phyloP scores from a whole-genome alignment of 2,113 vertebrate species.

The Globicephala melas region DNA sequence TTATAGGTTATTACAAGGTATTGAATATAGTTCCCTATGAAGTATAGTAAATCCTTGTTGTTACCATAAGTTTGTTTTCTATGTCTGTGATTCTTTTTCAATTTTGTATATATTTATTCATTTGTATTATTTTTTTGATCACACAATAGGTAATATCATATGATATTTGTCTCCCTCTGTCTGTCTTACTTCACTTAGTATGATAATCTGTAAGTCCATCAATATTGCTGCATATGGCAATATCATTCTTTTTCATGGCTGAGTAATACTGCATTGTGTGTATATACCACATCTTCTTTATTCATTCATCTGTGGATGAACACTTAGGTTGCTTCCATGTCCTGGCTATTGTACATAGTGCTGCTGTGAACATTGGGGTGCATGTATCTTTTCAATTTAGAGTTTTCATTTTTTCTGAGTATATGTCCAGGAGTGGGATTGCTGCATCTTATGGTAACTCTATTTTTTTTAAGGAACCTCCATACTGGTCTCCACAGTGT shows the following conservation, averaged over 20 bases:
- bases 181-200: not conserved
- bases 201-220: not conserved
- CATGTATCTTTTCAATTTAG: not conserved
- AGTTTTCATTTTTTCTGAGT: not conserved
- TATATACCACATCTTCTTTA: not conserved
- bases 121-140: not conserved
- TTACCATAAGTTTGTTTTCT: not conserved
- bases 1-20: not conserved
- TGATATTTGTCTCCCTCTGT: not conserved
- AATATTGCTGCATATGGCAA: not conserved
- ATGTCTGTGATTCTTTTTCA: not conserved
- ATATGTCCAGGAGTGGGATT: not conserved
- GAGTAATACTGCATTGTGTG: not conserved
- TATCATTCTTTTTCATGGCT: not conserved
- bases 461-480: not conserved
- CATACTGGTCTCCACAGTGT: not conserved
- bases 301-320: not conserved
- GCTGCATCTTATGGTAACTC: not conserved
- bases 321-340: not conserved
- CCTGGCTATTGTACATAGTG: not conserved
- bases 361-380: not conserved
- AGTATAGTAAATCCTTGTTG: not conserved
- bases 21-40: not conserved
- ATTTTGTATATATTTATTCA: not conserved
- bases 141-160: not conserved